Conservation (phyloP, 2,113 vertebrate species). For the Rhea pennata region DNA sequence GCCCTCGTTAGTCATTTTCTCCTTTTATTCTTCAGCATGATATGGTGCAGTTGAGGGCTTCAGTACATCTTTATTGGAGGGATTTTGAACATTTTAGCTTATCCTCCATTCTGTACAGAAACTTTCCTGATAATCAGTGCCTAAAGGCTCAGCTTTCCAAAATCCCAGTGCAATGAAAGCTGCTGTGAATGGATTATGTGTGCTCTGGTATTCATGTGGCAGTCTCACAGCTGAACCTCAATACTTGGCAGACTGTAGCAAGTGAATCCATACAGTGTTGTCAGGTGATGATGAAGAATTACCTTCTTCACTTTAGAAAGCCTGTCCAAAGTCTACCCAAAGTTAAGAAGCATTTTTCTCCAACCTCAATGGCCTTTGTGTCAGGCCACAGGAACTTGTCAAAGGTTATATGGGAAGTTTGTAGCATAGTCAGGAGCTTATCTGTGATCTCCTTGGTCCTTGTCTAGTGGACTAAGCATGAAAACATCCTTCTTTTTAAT, state of each 20-base stretch:
- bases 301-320: not conserved
- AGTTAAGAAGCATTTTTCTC: not conserved
- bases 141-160: not conserved
- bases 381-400: not conserved
- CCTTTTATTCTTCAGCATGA: not conserved
- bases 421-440: not conserved
- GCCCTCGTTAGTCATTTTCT: not conserved
- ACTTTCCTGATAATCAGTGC: not conserved
- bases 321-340: not conserved
- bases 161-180: not conserved
- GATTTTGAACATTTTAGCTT: not conserved
- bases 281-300: not conserved
- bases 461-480: not conserved
- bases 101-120: not conserved
- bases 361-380: not conserved
- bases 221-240: not conserved
- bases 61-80: not conserved
- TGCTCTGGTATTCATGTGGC: not conserved
- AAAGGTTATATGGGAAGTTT: not conserved
- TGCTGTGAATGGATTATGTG: not conserved
- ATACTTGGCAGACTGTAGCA: rapidly evolving
- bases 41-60: not conserved
- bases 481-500: not conserved
- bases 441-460: not conserved
- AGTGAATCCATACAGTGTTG: not conserved